phyloP scores from a whole-genome alignment of 2,888 invertebrate species.

The Athetis lepigone region DNA sequence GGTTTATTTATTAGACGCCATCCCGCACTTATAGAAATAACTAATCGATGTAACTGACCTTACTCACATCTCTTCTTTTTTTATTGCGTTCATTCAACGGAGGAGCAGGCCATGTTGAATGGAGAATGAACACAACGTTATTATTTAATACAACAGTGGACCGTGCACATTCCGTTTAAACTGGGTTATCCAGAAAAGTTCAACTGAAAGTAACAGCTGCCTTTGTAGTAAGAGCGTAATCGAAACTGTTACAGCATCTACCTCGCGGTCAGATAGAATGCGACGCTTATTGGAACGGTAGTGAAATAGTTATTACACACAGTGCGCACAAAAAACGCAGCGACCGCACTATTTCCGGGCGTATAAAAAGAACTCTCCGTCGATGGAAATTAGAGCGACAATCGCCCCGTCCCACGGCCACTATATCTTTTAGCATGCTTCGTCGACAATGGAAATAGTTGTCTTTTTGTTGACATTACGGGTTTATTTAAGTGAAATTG shows the following conservation, averaged over 20 bases:
- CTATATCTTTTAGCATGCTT: constrained; percentile 73
- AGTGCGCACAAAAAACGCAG: constrained; percentile 73
- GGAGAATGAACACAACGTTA: constrained; percentile 23
- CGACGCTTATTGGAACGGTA: constrained; percentile 80
- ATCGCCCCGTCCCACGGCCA: constrained; percentile 61
- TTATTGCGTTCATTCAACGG: constrained; percentile 54
- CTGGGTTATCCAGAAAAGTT: constrained; percentile 33
- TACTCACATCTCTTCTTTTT: constrained; percentile 52
- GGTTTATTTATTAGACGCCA: constrained; percentile 75
- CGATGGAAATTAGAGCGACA: constrained; percentile 70
- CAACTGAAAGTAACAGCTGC: constrained; percentile 26
- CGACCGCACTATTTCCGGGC: constrained; percentile 62
- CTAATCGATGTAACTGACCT: constrained; percentile 48
- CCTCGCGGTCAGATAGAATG: constrained; percentile 75
- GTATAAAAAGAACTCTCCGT: constrained; percentile 70
- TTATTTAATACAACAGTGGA: constrained; percentile 11
- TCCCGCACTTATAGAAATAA: constrained; percentile 52
- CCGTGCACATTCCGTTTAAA: constrained; percentile 22
- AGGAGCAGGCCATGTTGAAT: constrained; percentile 32
- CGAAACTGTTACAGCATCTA: constrained; percentile 78
- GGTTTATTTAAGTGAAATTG: constrained; percentile 90
- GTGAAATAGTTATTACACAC: constrained; percentile 83
- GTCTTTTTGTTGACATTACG: constrained; percentile 88
- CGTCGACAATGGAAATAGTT: constrained; percentile 77
- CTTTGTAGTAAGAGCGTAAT: constrained; percentile 61